These are phyloP conservation scores for Acipenser ruthenus DNA, from an alignment of 2,797 vertebrate species.

Conservation along the genomic window DNA sequence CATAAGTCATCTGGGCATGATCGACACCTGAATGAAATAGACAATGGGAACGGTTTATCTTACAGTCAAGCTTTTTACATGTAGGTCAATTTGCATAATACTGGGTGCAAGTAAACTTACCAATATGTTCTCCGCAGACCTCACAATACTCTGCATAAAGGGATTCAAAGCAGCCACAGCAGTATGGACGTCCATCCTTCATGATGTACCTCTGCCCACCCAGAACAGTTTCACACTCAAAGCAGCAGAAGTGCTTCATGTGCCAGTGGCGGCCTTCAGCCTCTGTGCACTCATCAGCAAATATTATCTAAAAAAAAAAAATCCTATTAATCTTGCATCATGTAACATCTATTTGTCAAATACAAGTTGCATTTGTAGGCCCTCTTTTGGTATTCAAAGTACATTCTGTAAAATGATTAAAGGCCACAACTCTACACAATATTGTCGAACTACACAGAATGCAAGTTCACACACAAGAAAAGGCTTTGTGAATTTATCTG, in stretches of 20 bases:
- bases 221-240: slow-evolving; percentile 84
- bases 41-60: background rate
- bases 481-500: too few relatives aligned
- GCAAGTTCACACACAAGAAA: too few relatives aligned
- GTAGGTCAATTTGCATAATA: too few relatives aligned
- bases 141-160: slow-evolving; percentile 94
- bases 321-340: too few relatives aligned
- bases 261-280: slow-evolving; percentile 96
- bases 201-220: slow-evolving; percentile 97
- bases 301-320: slow-evolving; percentile 73
- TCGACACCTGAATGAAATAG: slow-evolving; percentile 73
- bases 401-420: too few relatives aligned
- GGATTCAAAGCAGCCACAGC: slow-evolving; percentile 90
- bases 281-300: slow-evolving; percentile 95
- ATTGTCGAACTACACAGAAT: too few relatives aligned
- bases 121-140: slow-evolving; percentile 89
- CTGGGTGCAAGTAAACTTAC: slow-evolving; percentile 46
- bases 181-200: slow-evolving; percentile 91
- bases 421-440: too few relatives aligned
- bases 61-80: background rate
- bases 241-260: slow-evolving; percentile 96
- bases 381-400: too few relatives aligned
- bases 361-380: too few relatives aligned
- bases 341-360: too few relatives aligned
- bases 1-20: slow-evolving; percentile 96